A percentile compares a stretch with the other conserved stretches of the same genome.
Conservation (phyloP, 2,888 invertebrate species). For the Drosophila cracens region DNA sequence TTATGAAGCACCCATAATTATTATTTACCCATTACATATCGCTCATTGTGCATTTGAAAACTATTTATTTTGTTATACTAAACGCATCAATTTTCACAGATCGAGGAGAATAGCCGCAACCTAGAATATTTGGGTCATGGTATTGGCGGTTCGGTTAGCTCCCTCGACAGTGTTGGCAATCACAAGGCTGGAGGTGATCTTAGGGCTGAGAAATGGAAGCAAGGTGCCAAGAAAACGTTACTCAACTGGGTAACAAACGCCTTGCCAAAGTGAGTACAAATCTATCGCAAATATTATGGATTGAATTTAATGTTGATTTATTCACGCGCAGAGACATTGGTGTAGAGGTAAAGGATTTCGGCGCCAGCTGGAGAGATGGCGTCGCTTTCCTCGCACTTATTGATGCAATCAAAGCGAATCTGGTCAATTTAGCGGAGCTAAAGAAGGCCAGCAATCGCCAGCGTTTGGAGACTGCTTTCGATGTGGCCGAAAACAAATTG, state of each 20-base stretch:
- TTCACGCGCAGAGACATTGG: slow-evolving; percentile 90
- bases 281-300: no score
- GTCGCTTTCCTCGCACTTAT: slow-evolving; percentile 97
- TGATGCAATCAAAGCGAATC: slow-evolving; percentile 96
- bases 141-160: slow-evolving; percentile 92
- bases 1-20: slow-evolving; percentile 56
- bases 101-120: slow-evolving; percentile 96
- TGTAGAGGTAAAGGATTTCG: slow-evolving; percentile 96
- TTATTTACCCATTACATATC: slow-evolving; percentile 34
- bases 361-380: slow-evolving; percentile 98
- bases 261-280: slow-evolving; percentile 89
- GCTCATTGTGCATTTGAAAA: not conserved
- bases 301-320: not conserved
- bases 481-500: slow-evolving; percentile 95
- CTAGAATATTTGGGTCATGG: slow-evolving; percentile 93
- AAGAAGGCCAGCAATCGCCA: slow-evolving; percentile 91
- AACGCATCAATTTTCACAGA: slow-evolving; percentile 86
- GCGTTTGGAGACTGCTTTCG: slow-evolving; percentile 96
- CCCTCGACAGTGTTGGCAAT: slow-evolving; percentile 91
- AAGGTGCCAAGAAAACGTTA: slow-evolving; percentile 95
- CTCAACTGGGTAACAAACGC: slow-evolving; percentile 98
- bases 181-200: slow-evolving; percentile 86
- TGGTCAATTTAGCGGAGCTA: slow-evolving; percentile 94
- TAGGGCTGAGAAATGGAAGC: slow-evolving; percentile 91
- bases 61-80: slow-evolving; percentile 5